Evolutionary conservation across 2,888 invertebrate species (phyloP).

Genomic region (Trachelus tabidus): DNA sequence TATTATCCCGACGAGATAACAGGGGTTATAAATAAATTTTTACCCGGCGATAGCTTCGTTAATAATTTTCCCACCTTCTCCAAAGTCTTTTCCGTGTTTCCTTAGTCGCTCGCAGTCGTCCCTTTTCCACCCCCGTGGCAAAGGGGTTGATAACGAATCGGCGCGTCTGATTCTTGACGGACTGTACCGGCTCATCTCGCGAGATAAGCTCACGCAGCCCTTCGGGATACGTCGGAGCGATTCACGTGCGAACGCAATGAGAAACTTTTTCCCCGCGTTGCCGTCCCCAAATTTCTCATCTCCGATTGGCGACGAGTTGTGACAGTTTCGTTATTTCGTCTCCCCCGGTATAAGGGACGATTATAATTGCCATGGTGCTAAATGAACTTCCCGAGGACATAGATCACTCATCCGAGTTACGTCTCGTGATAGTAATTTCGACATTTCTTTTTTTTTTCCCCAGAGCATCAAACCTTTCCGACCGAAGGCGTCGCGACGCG

Average conservation of each 20-base stretch:
- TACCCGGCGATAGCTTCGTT: too few relatives aligned
- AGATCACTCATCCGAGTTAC: constrained; percentile 5
- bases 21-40: too few relatives aligned
- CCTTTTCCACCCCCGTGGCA: too few relatives aligned
- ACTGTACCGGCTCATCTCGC: constrained; percentile 4
- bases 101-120: too few relatives aligned
- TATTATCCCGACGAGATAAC: too few relatives aligned
- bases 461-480: neutral
- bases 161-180: neutral
- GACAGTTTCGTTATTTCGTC: neutral
- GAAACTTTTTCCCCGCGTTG: neutral
- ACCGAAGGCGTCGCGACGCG: neutral
- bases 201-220: neutral
- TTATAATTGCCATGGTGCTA: neutral
- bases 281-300: neutral
- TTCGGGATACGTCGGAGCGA: neutral
- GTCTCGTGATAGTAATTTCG: constrained; percentile 4
- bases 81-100: too few relatives aligned
- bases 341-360: neutral
- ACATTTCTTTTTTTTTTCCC: constrained; percentile 10
- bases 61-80: too few relatives aligned
- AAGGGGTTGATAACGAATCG: too few relatives aligned
- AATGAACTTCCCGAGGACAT: neutral
- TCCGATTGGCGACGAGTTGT: neutral
- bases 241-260: neutral